These are phyloP conservation scores for Torymus aiolomorphi DNA, from an alignment of 2,888 invertebrate genomes.

Conservation along the genomic window DNA sequence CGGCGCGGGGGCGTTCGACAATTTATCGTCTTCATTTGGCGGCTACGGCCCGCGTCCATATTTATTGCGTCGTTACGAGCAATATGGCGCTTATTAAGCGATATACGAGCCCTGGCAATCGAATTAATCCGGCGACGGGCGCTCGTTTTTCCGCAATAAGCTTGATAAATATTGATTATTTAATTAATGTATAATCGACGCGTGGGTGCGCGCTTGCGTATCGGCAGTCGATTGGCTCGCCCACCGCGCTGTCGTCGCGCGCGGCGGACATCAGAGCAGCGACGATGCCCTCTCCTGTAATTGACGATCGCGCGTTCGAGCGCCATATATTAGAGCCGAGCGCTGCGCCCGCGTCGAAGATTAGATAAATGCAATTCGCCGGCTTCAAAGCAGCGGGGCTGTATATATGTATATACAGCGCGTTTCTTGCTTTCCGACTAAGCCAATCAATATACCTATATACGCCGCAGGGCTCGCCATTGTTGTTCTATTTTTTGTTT, in stretches of 20 bases:
- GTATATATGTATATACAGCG: too few relatives aligned
- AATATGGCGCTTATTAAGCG: constrained; percentile 73
- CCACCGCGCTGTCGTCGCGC: constrained; percentile 27
- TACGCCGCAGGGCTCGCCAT: constrained; percentile 51
- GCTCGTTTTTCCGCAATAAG: constrained; percentile 66
- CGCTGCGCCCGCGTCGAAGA: constrained; percentile 28
- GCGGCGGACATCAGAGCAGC: too few relatives aligned
- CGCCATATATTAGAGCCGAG: constrained; percentile 1
- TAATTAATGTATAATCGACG: constrained; percentile 72
- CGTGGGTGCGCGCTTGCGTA: constrained; percentile 62
- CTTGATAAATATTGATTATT: constrained; percentile 75
- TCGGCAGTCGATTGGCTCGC: constrained; percentile 65
- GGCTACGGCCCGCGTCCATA: constrained; percentile 65
- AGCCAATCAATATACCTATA: constrained; percentile 54
- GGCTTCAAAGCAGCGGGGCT: background rate
- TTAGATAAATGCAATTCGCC: constrained; percentile 55
- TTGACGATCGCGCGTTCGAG: constrained; percentile 26
- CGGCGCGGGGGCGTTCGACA: constrained; percentile 70
- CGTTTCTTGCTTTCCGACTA: background rate
- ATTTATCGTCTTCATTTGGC: constrained; percentile 74
- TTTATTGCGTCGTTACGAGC: constrained; percentile 74
- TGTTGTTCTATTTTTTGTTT: background rate
- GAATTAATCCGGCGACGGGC: constrained; percentile 65
- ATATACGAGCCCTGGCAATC: constrained; percentile 69
- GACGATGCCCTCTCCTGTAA: constrained; percentile 14